These are phyloP conservation scores for Pardosa pseudoannulata DNA, from an alignment of 2,888 invertebrate genomes.

Conservation along the genomic window DNA sequence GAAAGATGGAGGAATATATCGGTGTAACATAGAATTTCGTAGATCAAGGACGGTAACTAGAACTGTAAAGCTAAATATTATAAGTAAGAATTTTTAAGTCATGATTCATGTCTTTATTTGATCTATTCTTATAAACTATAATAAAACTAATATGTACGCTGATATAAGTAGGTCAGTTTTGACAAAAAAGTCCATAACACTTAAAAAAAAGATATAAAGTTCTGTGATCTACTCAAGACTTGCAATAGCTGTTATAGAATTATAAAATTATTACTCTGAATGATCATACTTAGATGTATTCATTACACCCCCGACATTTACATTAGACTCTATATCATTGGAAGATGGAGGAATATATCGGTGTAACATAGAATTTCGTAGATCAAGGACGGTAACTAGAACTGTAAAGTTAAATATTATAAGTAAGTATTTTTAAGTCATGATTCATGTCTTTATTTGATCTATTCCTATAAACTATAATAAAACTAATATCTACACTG, in stretches of 20 bases:
- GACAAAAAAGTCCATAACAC: too few species aligned
- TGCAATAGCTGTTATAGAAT: too few species aligned
- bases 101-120: too few species aligned
- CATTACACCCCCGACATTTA: conserved; percentile 48
- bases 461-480: not conserved
- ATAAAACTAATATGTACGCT: not conserved
- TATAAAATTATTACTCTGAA: too few species aligned
- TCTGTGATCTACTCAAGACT: too few species aligned
- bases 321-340: conserved; percentile 36
- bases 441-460: too few species aligned
- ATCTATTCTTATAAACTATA: not conserved
- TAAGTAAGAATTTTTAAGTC: conserved; percentile 65
- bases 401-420: conserved; percentile 63
- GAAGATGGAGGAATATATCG: conserved; percentile 65
- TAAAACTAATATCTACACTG: not conserved
- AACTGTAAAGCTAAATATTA: conserved; percentile 62
- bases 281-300: conserved; percentile 67
- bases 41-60: conserved; percentile 61
- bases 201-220: too few species aligned
- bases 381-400: conserved; percentile 59
- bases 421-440: too few species aligned
- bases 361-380: conserved; percentile 65
- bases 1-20: conserved; percentile 62
- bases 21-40: conserved; percentile 66
- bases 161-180: too few species aligned